Percentiles rank a stretch among this genome's conserved stretches.
Evolutionary conservation across 2,797 vertebrate genomes (phyloP).

Genomic region (Lates japonicus): DNA sequence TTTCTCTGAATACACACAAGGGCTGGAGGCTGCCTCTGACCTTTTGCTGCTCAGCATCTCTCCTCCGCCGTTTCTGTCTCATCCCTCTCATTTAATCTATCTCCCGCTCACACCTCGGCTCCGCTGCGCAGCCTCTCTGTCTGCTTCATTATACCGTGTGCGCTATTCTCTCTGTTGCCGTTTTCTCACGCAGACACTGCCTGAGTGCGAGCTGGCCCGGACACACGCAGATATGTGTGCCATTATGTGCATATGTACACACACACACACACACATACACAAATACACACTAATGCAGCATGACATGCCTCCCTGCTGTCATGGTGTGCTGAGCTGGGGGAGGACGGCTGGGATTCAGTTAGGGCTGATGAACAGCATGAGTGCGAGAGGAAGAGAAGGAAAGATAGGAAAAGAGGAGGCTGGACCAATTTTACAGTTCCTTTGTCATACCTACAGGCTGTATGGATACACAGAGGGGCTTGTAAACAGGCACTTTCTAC

Average conservation of each 20-base stretch:
- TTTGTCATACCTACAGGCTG: conserved; percentile 52
- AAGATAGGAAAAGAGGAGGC: conserved; percentile 32
- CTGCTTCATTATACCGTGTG: conserved; percentile 53
- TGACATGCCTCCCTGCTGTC: conserved; percentile 64
- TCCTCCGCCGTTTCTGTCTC: conserved; percentile 50
- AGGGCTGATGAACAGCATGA: conserved; percentile 68
- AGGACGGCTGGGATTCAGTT: conserved; percentile 51
- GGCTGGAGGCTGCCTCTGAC: conserved; percentile 68
- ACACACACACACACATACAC: neutral
- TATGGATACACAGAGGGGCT: conserved; percentile 43
- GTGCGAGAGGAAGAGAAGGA: conserved; percentile 29
- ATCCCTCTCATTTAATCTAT: conserved; percentile 61
- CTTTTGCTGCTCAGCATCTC: conserved; percentile 72
- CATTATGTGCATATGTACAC: neutral
- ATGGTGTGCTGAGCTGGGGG: conserved; percentile 49
- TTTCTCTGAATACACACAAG: conserved; percentile 52
- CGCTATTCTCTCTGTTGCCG: conserved; percentile 32
- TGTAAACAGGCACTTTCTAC: conserved; percentile 57
- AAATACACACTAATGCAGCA: conserved; percentile 51
- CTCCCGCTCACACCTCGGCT: conserved; percentile 28
- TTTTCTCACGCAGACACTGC: conserved; percentile 25
- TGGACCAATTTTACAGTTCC: conserved; percentile 51
- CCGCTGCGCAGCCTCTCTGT: conserved; percentile 29
- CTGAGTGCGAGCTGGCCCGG: conserved; percentile 7
- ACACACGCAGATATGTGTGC: conserved; percentile 28